A percentile compares a stretch with the other conserved stretches of the same genome.
Conservation (phyloP, 64 coral and sea anemone genomes). For the Orbicella faveolata region DNA sequence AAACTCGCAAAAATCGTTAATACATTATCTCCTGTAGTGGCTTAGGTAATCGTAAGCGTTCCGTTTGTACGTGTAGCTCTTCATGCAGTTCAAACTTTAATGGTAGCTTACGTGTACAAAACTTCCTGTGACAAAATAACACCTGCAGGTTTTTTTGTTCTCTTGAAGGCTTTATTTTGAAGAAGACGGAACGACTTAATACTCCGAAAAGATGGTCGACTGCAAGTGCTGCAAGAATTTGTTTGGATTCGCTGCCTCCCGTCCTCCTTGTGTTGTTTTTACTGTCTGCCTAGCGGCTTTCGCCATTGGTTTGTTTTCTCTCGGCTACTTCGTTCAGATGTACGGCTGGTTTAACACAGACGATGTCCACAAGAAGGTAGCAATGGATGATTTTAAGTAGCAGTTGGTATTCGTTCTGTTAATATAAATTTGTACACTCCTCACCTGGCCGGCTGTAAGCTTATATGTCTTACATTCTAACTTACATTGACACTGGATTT, state of each 20-base stretch:
- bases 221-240: conserved; percentile 84
- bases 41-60: background rate
- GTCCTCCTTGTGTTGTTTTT: conserved; percentile 74
- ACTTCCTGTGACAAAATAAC: background rate
- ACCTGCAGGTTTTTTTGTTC: conserved; percentile 24
- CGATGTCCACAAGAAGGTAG: background rate
- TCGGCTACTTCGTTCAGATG: conserved; percentile 68
- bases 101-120: background rate
- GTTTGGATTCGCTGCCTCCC: conserved; percentile 59
- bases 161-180: background rate
- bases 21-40: background rate
- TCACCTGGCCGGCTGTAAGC: background rate
- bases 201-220: conserved; percentile 50
- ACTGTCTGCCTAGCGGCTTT: conserved; percentile 77
- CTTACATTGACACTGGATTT: no score
- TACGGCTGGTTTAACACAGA: conserved; percentile 30
- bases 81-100: background rate
- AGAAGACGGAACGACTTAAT: background rate
- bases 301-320: conserved; percentile 80
- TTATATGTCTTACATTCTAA: no score
- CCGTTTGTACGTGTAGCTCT: no score
- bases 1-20: background rate
- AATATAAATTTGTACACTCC: background rate
- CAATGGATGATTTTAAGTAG: no score
- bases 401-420: no score